These are phyloP conservation scores for Drosophila incognita DNA, from an alignment of 2,888 invertebrate genomes.

Conservation along the genomic window DNA sequence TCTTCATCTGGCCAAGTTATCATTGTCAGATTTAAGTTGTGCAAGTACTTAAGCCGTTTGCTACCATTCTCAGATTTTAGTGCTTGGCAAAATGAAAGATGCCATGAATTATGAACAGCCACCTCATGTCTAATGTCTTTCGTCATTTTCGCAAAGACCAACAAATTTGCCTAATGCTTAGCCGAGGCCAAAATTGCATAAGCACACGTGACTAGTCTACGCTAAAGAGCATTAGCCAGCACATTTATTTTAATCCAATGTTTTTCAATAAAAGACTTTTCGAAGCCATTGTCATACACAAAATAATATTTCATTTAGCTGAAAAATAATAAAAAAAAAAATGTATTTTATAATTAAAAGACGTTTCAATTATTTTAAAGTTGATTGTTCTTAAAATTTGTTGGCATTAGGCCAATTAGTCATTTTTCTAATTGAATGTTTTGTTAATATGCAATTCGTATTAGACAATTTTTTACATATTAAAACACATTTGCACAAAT, in stretches of 20 bases:
- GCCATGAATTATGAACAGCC: conserved; percentile 37
- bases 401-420: neutral
- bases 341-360: neutral
- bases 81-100: conserved; percentile 46
- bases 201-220: neutral
- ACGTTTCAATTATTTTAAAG: neutral
- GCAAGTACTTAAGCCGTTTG: conserved; percentile 30
- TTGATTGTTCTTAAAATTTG: neutral
- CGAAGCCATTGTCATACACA: neutral
- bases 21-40: conserved; percentile 51
- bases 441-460: neutral
- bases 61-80: conserved; percentile 19
- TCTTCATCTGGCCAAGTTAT: conserved; percentile 39
- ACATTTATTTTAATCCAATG: too few species aligned
- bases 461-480: neutral
- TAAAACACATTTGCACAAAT: neutral
- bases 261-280: neutral
- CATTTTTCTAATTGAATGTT: neutral
- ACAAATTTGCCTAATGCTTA: conserved; percentile 6
- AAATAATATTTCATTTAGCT: neutral
- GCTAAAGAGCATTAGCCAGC: neutral
- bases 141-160: conserved; percentile 6
- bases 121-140: conserved; percentile 25
- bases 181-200: neutral
- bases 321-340: neutral